Evolutionary conservation across 2,113 vertebrate genomes (phyloP).

Genomic region (Cochlearius cochlearius): DNA sequence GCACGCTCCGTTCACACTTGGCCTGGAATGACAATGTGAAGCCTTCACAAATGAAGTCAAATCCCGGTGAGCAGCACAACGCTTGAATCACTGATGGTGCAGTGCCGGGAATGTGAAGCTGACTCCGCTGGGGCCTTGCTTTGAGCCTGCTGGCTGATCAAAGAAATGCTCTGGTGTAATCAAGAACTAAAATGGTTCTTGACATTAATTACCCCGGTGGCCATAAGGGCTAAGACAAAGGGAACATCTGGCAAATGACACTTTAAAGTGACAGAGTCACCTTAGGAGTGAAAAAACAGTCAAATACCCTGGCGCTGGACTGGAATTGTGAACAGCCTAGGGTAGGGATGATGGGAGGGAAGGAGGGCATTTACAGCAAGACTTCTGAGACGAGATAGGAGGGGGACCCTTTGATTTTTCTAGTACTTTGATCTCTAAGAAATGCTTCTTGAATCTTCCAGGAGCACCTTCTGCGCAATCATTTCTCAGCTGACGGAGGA

Average conservation of each 20-base stretch:
- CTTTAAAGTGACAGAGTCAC: not conserved
- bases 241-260: not conserved
- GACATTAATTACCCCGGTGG: not conserved
- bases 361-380: not conserved
- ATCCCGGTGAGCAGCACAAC: not conserved
- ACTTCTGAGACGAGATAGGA: not conserved
- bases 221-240: not conserved
- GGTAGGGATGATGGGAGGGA: not conserved
- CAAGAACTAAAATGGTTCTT: not conserved
- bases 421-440: slow-evolving; percentile 55
- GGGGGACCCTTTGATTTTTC: not conserved
- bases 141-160: not conserved
- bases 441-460: slow-evolving; percentile 75
- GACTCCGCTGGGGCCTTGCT: not conserved
- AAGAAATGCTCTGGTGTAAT: not conserved
- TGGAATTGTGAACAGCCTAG: not conserved
- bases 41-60: not conserved
- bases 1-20: not conserved
- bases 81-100: not conserved
- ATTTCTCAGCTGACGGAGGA: slow-evolving; percentile 98
- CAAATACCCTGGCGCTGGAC: not conserved
- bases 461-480: slow-evolving; percentile 95
- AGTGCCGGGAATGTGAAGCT: not conserved
- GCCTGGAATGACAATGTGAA: not conserved
- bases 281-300: not conserved